phyloP scores from a whole-genome alignment of 2,797 vertebrate genomes.

The Crax fasciolata region DNA sequence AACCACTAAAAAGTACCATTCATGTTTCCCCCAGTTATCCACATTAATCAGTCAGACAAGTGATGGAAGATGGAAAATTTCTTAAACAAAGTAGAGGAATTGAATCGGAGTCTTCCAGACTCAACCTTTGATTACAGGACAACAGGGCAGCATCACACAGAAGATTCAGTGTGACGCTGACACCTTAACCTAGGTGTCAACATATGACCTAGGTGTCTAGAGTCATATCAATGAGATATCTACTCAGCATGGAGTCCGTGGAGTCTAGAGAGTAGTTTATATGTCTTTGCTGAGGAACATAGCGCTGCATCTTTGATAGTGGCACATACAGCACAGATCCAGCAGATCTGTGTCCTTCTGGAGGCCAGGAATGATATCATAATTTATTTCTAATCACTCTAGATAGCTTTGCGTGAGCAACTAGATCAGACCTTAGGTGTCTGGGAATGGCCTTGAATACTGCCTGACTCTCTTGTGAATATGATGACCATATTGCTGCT shows the following conservation, averaged over 20 bases:
- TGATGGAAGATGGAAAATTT: not conserved
- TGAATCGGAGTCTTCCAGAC: not conserved
- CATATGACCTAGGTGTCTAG: not conserved
- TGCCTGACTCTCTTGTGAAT: not conserved
- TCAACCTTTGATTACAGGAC: not conserved
- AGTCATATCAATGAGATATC: not conserved
- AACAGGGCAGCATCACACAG: not conserved
- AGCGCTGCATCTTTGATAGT: not conserved
- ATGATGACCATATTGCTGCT: fast-evolving
- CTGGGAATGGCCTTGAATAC: not conserved
- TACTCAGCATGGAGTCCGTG: not conserved
- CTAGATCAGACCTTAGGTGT: not conserved
- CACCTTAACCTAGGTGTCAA: not conserved
- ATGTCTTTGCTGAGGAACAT: not conserved
- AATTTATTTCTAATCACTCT: not conserved
- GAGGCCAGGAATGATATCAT: not conserved
- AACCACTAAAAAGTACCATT: not conserved
- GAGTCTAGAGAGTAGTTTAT: not conserved
- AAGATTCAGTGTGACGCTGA: not conserved
- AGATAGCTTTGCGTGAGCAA: not conserved
- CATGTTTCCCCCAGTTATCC: not conserved
- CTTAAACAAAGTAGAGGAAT: not conserved
- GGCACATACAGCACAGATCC: not conserved
- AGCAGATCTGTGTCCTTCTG: not conserved
- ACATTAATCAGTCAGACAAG: not conserved